Evolutionary conservation across 2,888 invertebrate species (phyloP).

Genomic region (Drosophila sordidula): DNA sequence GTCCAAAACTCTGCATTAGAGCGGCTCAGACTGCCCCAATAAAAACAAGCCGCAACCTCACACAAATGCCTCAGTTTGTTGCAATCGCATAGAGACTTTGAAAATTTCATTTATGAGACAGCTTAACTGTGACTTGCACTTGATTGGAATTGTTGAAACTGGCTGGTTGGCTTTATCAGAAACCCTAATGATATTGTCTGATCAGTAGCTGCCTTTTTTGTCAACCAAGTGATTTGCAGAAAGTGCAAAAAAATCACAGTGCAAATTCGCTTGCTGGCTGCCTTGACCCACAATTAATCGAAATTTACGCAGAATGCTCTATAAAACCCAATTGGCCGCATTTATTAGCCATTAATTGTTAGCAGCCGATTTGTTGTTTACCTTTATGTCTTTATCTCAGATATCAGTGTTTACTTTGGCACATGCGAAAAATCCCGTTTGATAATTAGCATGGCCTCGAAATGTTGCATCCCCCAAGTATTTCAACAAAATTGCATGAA

Average conservation of each 20-base stretch:
- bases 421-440: conserved; percentile 11
- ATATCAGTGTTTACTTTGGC: background rate
- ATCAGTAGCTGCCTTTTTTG: background rate
- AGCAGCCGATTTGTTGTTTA: conserved; percentile 16
- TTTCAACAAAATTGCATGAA: conserved; percentile 21
- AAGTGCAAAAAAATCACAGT: conserved; percentile 12
- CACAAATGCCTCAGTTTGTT: conserved; percentile 18
- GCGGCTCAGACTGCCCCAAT: conserved; percentile 34
- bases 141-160: conserved; percentile 12
- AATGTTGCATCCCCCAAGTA: conserved; percentile 3
- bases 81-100: conserved; percentile 23
- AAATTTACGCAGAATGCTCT: conserved; percentile 43
- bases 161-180: conserved; percentile 28
- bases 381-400: background rate
- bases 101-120: conserved; percentile 45
- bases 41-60: conserved; percentile 41
- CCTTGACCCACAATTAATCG: conserved; percentile 52
- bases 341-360: conserved; percentile 39
- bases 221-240: conserved; percentile 53
- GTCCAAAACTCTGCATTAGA: conserved; percentile 21
- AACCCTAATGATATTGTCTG: conserved; percentile 1
- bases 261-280: conserved; percentile 16
- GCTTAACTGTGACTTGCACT: conserved; percentile 54
- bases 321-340: conserved; percentile 28
- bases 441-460: conserved; percentile 51